Evolutionary conservation across 2,113 vertebrate genomes (phyloP).

Genomic region (Sula dactylatra): DNA sequence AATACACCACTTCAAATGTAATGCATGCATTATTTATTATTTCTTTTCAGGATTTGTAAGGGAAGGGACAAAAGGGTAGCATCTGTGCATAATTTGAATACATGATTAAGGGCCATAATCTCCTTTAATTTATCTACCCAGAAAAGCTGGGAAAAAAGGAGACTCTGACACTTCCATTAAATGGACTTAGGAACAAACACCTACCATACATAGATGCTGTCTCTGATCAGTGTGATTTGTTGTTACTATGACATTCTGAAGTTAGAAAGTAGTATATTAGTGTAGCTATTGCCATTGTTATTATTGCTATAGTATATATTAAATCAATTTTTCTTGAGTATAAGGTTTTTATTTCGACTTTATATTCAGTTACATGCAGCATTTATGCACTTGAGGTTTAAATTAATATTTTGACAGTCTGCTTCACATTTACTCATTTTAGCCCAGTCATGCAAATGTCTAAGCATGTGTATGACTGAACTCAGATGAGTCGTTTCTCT

Average conservation of each 20-base stretch:
- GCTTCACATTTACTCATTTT: not conserved
- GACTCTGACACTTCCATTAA: not conserved
- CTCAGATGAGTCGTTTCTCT: not conserved
- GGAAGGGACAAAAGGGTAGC: not conserved
- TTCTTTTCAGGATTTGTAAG: not conserved
- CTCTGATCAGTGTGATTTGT: not conserved
- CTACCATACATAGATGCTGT: not conserved
- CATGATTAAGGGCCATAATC: not conserved
- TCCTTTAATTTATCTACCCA: not conserved
- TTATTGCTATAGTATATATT: not conserved
- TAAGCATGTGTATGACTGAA: not conserved
- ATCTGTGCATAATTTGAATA: not conserved
- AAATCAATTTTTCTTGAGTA: not conserved
- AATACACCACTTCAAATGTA: not conserved
- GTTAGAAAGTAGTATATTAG: not conserved
- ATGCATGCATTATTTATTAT: not conserved
- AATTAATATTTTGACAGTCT: conserved; percentile 20
- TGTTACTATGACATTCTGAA: not conserved
- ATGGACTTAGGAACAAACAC: not conserved
- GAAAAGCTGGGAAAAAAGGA: not conserved
- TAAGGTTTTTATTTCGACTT: not conserved
- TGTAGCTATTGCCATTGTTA: not conserved
- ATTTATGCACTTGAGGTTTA: not conserved
- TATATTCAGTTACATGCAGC: not conserved
- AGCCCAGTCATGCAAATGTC: not conserved